These are phyloP conservation scores for Pangasius mekongensis DNA, from an alignment of 2,797 vertebrate genomes.

Conservation along the genomic window DNA sequence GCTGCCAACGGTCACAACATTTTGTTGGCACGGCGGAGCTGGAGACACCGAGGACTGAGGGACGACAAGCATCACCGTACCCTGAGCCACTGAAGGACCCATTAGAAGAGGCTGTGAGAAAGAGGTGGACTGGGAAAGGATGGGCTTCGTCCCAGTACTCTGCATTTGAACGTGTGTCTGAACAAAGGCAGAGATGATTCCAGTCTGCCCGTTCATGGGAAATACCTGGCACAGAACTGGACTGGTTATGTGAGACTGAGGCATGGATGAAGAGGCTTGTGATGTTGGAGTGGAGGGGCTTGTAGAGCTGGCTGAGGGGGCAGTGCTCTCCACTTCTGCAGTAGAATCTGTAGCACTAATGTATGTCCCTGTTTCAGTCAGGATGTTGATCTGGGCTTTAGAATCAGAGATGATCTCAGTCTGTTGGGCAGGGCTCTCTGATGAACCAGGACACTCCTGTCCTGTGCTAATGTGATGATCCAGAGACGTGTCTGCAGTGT, in stretches of 20 bases:
- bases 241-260: slow-evolving; percentile 70
- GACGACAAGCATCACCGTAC: slow-evolving; percentile 91
- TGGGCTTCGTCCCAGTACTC: slow-evolving; percentile 72
- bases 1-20: slow-evolving; percentile 83
- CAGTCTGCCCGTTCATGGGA: slow-evolving; percentile 79
- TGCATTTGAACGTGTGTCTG: slow-evolving; percentile 79
- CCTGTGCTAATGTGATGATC: slow-evolving; percentile 55
- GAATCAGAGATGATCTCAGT: slow-evolving; percentile 23
- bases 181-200: slow-evolving; percentile 85
- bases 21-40: slow-evolving; percentile 67
- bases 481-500: slow-evolving; percentile 79
- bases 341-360: slow-evolving; percentile 18
- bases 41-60: slow-evolving; percentile 79
- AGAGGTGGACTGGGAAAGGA: slow-evolving; percentile 77
- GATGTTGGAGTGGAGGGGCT: slow-evolving; percentile 51
- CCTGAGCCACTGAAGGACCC: slow-evolving; percentile 83
- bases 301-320: slow-evolving; percentile 50
- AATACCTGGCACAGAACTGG: slow-evolving; percentile 90
- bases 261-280: slow-evolving; percentile 56
- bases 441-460: slow-evolving; percentile 51
- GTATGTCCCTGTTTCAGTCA: slow-evolving; percentile 43
- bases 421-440: slow-evolving; percentile 41
- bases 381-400: slow-evolving; percentile 24
- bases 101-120: slow-evolving; percentile 81
- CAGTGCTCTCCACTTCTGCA: slow-evolving; percentile 57